Conservation (phyloP, 2,888 invertebrate genomes). For the Stenurella melanura region DNA sequence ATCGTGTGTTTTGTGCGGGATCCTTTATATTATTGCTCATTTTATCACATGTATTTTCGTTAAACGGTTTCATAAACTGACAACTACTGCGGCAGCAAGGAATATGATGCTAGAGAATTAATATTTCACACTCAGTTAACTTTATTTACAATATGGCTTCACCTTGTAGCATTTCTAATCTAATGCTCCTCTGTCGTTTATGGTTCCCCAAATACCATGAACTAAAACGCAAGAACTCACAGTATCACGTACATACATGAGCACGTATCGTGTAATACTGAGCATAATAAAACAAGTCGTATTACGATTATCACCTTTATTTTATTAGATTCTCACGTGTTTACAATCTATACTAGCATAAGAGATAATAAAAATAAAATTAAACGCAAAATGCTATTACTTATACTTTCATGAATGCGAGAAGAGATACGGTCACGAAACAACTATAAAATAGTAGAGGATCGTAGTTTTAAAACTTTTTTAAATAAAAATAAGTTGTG, state of each 20-base stretch:
- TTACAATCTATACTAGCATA: background rate
- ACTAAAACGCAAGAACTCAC: background rate
- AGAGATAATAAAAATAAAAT: slow-evolving; percentile 12
- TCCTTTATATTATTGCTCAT: too few species aligned
- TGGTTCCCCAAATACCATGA: background rate
- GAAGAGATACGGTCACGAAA: slow-evolving; percentile 2
- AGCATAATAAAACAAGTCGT: background rate
- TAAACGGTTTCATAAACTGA: too few species aligned
- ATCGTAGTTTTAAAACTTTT: slow-evolving; percentile 3
- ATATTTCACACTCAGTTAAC: too few species aligned
- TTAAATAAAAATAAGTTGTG: slow-evolving; percentile 1
- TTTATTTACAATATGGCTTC: background rate
- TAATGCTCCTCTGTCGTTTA: background rate
- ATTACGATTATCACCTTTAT: slow-evolving; percentile 7
- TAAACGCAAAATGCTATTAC: slow-evolving; percentile 20
- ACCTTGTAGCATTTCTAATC: background rate
- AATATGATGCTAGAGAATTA: too few species aligned
- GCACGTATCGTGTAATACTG: background rate
- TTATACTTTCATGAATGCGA: background rate
- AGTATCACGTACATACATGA: background rate
- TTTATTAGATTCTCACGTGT: slow-evolving; percentile 13
- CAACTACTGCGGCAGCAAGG: too few species aligned
- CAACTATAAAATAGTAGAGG: slow-evolving; percentile 5
- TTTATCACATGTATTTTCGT: too few species aligned
- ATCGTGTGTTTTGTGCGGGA: too few species aligned